Evolutionary conservation across 2,888 invertebrate species (phyloP).

Genomic region (Drymonia ruficornis): DNA sequence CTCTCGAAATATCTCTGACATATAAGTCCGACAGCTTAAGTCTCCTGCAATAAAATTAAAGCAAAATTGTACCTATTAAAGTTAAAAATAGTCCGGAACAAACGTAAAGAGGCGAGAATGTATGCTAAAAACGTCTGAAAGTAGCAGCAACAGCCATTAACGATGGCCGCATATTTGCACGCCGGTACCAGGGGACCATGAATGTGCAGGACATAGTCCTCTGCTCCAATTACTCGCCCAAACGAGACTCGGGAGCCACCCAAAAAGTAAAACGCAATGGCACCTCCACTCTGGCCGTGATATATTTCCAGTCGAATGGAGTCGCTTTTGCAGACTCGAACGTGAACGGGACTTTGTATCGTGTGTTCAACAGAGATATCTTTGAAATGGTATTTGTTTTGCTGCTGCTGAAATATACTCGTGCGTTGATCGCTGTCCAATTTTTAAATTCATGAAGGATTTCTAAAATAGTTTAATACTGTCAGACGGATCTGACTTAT

Average conservation of each 20-base stretch:
- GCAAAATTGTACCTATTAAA: slow-evolving; percentile 19
- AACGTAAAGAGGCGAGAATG: slow-evolving; percentile 29
- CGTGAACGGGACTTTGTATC: slow-evolving; percentile 43
- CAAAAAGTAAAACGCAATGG: slow-evolving; percentile 39
- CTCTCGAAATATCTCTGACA: not conserved
- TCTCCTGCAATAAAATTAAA: slow-evolving; percentile 28
- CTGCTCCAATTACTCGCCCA: slow-evolving; percentile 49
- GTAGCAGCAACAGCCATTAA: slow-evolving; percentile 29
- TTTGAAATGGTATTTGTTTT: slow-evolving; percentile 44
- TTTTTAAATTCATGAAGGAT: not conserved
- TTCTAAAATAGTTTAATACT: no score
- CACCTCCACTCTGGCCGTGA: slow-evolving; percentile 30
- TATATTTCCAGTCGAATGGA: slow-evolving; percentile 50
- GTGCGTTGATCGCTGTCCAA: slow-evolving; percentile 19
- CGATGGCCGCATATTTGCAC: slow-evolving; percentile 40
- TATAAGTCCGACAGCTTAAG: slow-evolving; percentile 16
- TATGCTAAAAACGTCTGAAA: slow-evolving; percentile 31
- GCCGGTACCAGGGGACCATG: slow-evolving; percentile 29
- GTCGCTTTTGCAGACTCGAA: slow-evolving; percentile 41
- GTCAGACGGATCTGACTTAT: no score
- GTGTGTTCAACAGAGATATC: slow-evolving; percentile 43
- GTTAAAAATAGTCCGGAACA: slow-evolving; percentile 26
- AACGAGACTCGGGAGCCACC: slow-evolving; percentile 42
- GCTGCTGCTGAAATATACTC: slow-evolving; percentile 26
- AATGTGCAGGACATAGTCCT: slow-evolving; percentile 31